Base-by-base conservation (phyloP, 2,888 invertebrate species). In the Thelaira solivaga region DNA sequence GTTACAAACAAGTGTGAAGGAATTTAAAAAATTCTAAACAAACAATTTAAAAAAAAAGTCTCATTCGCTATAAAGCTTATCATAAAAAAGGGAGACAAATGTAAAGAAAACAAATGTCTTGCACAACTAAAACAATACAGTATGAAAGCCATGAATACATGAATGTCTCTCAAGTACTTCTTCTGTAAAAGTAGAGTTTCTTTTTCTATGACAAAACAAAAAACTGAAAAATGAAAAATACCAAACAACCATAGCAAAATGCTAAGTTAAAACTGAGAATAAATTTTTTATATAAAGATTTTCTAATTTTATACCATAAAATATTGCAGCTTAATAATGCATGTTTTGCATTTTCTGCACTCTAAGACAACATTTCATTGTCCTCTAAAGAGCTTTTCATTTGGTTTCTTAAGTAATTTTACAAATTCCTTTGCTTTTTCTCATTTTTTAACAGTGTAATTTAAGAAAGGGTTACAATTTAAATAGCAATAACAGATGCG, bases 221-320 rank as follows among this genome's bases (percentile, higher is more conserved):
- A 43, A 13, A 45, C 53, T 22, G 29, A 49, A 53, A 59, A 59
- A 51, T 51, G 26, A 51, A 31, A 18, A 64, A 26, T 47, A n/a
- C n/a, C n/a, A 34, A 5, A 34, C 4, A 34, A 34, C 10, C 11
- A n/a, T n/a, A 11, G 8, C n/a, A n/a, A 11, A 34, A 34, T 34
- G 34, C n/a, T 34, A n/a, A n/a, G n/a, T n/a, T n/a, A n/a, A n/a
- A n/a, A n/a, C n/a, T n/a, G n/a, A n/a, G n/a, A 26, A 26, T 5
- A 26, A 26, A 36, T 49, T 57, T 41, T 16, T 59, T 65, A n/a
- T 49, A 49, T 57, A 55, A 59, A 59, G 49, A 57, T 45, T 53
- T 74, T 68, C 59, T 68, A 39, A 71, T 71, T 61, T 26, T n/a
- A 74, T 53, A 59, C 68, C 74, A 68, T 68, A 75, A 75, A 75